These are phyloP conservation scores for Saturnia japonica DNA, from an alignment of 2,888 invertebrate genomes.

Conservation along the genomic window DNA sequence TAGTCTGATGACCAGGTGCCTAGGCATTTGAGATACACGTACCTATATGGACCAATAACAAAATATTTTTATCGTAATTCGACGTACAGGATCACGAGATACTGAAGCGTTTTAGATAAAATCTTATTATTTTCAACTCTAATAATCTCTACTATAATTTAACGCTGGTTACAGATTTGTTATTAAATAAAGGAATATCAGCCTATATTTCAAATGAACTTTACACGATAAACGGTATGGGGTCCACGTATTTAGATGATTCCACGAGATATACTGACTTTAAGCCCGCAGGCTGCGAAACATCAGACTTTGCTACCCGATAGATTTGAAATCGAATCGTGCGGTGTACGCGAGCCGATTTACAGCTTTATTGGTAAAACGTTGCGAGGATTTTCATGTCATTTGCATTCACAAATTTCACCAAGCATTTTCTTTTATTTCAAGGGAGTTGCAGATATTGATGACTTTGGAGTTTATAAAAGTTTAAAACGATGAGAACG, in stretches of 20 bases:
- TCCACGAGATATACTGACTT: background rate
- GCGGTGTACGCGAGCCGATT: constrained; percentile 6
- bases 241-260: background rate
- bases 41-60: too few species aligned
- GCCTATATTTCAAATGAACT: background rate
- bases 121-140: too few species aligned
- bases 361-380: constrained; percentile 10
- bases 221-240: background rate
- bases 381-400: background rate
- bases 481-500: too few species aligned
- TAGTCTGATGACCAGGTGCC: too few species aligned
- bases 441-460: too few species aligned
- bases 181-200: background rate
- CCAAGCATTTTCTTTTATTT: background rate
- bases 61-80: too few species aligned
- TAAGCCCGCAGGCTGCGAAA: constrained; percentile 1
- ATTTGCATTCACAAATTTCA: background rate
- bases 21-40: too few species aligned
- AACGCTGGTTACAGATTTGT: background rate
- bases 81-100: too few species aligned
- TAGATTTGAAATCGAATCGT: background rate
- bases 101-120: too few species aligned
- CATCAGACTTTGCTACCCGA: background rate
- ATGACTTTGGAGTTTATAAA: too few species aligned
- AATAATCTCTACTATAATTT: too few species aligned